These are phyloP conservation scores for Oxyura jamaicensis DNA, from an alignment of 2,113 vertebrate species.

Conservation along the genomic window DNA sequence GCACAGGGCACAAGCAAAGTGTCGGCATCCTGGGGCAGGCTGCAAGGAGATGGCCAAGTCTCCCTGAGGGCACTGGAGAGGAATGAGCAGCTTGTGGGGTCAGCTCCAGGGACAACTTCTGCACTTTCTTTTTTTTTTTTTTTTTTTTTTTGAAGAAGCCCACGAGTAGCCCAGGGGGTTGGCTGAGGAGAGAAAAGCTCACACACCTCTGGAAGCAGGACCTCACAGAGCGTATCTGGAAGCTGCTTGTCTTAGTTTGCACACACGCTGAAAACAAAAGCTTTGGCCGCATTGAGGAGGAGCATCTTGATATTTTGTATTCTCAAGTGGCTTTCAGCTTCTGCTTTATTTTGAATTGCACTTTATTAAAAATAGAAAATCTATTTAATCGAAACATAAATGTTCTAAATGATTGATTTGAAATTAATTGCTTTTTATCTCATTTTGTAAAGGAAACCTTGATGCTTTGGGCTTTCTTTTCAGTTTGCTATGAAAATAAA, in stretches of 20 bases:
- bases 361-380: neutral
- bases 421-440: constrained; percentile 21
- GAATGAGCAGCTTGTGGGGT: neutral
- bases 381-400: neutral
- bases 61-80: neutral
- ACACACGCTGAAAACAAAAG: neutral
- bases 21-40: accelerated
- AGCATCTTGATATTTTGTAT: neutral
- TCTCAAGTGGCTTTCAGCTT: neutral
- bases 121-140: neutral
- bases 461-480: neutral
- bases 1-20: neutral
- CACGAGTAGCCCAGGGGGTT: neutral
- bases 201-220: neutral
- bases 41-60: accelerated
- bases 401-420: neutral
- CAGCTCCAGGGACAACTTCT: neutral
- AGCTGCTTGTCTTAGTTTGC: neutral
- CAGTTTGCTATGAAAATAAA: constrained; percentile 6
- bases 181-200: neutral
- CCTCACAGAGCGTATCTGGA: neutral
- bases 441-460: neutral
- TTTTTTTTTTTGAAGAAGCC: neutral
- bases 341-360: neutral
- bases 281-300: neutral